Conservation (phyloP, 2,888 invertebrate species). For the Troides helena region DNA sequence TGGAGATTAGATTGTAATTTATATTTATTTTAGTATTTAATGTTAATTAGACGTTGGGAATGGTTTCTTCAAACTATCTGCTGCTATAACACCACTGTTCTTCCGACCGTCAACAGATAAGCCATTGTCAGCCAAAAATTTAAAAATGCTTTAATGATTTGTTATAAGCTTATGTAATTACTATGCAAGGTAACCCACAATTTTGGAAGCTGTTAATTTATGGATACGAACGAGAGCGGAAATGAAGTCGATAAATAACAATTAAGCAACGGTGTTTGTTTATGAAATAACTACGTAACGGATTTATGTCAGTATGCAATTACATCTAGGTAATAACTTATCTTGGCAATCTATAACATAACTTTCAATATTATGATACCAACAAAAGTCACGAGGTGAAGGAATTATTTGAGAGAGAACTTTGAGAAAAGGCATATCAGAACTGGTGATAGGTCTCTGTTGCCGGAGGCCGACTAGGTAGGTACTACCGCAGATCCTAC, state of each 20-base stretch:
- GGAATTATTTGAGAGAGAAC: neutral
- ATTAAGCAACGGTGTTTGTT: constrained; percentile 20
- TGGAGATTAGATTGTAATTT: no score
- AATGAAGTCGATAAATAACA: constrained; percentile 20
- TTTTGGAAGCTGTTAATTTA: constrained; percentile 1
- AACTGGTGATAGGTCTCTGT: no score
- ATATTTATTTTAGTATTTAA: no score
- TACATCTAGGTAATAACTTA: neutral
- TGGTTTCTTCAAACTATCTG: no score
- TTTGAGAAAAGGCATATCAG: no score
- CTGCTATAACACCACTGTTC: no score
- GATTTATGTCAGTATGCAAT: neutral
- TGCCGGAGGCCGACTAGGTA: no score
- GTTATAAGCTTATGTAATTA: neutral
- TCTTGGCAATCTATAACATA: neutral
- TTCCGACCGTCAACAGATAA: no score
- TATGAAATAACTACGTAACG: constrained; percentile 12
- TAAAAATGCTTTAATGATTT: no score
- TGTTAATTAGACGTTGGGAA: no score
- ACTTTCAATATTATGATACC: neutral
- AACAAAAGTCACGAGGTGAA: neutral
- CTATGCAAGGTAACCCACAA: neutral
- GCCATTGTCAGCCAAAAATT: no score
- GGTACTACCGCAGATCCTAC: no score
- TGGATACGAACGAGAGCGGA: constrained; percentile 3